A percentile compares a stretch with the other conserved stretches of the same genome.
Evolutionary conservation across 2,888 invertebrate genomes (phyloP).

Genomic region (Argyra leucocephala): DNA sequence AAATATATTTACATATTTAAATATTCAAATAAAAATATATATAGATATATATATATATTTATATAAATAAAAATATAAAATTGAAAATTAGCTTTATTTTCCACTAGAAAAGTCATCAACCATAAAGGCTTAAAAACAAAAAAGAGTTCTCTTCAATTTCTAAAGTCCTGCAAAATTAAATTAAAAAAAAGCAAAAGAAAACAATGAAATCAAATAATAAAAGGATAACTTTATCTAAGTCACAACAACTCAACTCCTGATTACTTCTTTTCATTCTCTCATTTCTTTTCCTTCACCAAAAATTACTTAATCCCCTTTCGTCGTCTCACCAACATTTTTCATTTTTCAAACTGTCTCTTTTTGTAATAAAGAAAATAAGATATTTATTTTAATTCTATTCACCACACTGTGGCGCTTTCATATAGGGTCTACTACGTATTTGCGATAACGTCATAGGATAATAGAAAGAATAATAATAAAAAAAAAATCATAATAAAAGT

Average conservation of each 20-base stretch:
- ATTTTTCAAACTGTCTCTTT: too few relatives aligned
- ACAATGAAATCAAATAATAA: not conserved
- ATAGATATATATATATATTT: constrained; percentile 1
- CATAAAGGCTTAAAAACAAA: not conserved
- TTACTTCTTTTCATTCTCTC: too few relatives aligned
- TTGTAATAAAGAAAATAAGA: too few relatives aligned
- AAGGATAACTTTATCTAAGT: not conserved
- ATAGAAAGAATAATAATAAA: not conserved
- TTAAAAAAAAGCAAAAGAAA: not conserved
- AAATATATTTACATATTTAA: constrained; percentile 1
- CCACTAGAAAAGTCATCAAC: constrained; percentile 1
- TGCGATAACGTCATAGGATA: not conserved
- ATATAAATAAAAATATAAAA: not conserved
- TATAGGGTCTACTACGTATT: too few relatives aligned
- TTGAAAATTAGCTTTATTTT: constrained; percentile 1
- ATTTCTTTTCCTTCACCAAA: too few relatives aligned
- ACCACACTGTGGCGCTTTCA: too few relatives aligned
- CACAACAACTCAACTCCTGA: too few relatives aligned
- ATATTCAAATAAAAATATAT: not conserved
- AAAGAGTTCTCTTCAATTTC: not conserved
- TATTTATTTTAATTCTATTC: too few relatives aligned
- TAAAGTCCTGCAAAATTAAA: not conserved
- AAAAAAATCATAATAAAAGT: not conserved
- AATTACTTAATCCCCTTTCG: too few relatives aligned
- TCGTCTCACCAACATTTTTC: too few relatives aligned